Base-by-base conservation (phyloP, 2,797 vertebrate genomes). In the Xenops minutus region DNA sequence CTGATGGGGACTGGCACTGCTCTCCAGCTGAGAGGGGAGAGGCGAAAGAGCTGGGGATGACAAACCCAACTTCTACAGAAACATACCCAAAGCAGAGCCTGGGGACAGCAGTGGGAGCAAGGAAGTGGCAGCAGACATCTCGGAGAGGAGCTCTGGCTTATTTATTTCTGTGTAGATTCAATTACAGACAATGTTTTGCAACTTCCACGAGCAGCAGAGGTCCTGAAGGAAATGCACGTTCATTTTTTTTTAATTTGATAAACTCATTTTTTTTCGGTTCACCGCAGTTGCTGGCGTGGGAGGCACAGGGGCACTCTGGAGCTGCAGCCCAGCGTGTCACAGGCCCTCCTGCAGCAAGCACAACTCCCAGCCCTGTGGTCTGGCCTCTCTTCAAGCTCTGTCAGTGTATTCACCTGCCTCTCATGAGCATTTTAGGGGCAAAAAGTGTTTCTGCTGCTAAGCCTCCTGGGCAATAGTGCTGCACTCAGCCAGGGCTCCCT, bases 81-180 rank as follows among this genome's bases (percentile, higher is more conserved):
- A 80, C 0, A 1, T 9, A 17, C 63, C 59, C 71, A 34, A 68
- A 67, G 56, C 63, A 58, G 58, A 71, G 49, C 46, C 51, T 0
- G 0, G 59, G 51, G 68, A 3, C 1, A 3, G 61, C 0, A 0
- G 36, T 2, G 2, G n/a, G 56, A 2, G 0, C 0, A 0, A 88
- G 91, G 91, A 92, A 90, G 86, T 30, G 54, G 58, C 69, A 86
- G 64, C 73, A 71, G 49, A 34, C n/a, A 56, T 24, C 62, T 64
- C 19, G 0, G 88, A 73, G 66, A 95, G 80, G 69, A 86, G 63
- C 76, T 75, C 80, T 26, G 10, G 19, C 46, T 88, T 34, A 36
- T 86, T 84, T 93, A 64, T 81, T 78, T 90, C 74, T 51, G 0
- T 8, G 43, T 49, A 67, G 64, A 37, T 67, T 77, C 41, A 74